Percentiles rank a stretch among this genome's conserved stretches.
phyloP scores from a whole-genome alignment of 1,140 invertebrate species.

The Linepithema humile region DNA sequence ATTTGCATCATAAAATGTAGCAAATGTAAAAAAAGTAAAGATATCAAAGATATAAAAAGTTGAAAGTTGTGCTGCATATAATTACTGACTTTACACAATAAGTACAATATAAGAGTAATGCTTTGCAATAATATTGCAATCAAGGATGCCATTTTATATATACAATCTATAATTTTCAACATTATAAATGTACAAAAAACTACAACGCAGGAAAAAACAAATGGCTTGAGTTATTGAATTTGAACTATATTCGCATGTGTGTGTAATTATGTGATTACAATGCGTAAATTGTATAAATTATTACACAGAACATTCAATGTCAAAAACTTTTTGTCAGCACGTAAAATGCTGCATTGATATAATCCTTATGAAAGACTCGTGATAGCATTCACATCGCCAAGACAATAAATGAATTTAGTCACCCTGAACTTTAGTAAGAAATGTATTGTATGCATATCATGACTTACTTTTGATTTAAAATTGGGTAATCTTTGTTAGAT shows the following conservation, averaged over 20 bases:
- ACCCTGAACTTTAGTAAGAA: neutral
- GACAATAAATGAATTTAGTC: neutral
- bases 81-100: neutral
- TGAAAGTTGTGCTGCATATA: neutral
- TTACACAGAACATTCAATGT: neutral
- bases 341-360: slow-evolving; percentile 7
- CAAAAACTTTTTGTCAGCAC: neutral
- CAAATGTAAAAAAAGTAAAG: neutral
- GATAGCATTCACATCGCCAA: neutral
- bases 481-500: neutral
- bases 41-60: neutral
- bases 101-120: neutral
- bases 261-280: too few relatives aligned
- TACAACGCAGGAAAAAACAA: too few relatives aligned
- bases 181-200: too few relatives aligned
- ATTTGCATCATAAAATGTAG: neutral
- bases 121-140: neutral
- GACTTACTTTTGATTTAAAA: neutral
- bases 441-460: neutral
- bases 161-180: too few relatives aligned
- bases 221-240: too few relatives aligned
- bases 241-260: too few relatives aligned
- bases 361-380: neutral
- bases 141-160: neutral
- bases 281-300: neutral